Base-by-base conservation (phyloP, 1,140 invertebrate genomes). In the fruit fly (Drosophila melanogaster) region DNA sequence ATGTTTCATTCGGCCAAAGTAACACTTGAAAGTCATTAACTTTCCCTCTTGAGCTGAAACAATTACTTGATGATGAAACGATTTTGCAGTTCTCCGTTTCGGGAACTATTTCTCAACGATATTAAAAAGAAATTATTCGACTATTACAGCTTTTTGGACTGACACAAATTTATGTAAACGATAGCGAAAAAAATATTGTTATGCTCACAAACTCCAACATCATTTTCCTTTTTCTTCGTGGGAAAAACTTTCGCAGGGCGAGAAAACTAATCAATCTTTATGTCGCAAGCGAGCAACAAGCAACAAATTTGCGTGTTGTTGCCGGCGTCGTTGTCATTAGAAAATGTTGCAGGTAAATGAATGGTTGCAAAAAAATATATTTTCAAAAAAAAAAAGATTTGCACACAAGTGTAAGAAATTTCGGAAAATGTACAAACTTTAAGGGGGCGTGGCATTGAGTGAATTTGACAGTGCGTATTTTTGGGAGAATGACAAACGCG, bases 331-430 rank as follows among this genome's bases (percentile, higher is more conserved):
- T 84, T 89, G 84, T 89, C 84, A 87, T 87, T 87, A 84, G 77
- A 87, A 87, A 89, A 84, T 87, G 79, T 71, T 87, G 84, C 84
- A 87, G 84, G 84, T 87, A 67, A 87, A 84, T 77, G 84, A 87
- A 87, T 80, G 79, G 64, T 58, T 69, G 56, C 72, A 69, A 10
- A 10, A 7, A 30, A 30, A 89, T 87, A 64, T 67, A 77, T 77
- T 80, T 79, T 66, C 35, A 33, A 56, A 74, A 57, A 37, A 44
- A 35, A 59, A 33, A 75, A 17, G 19, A 49, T 62, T 62, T 44
- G n/a, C 64, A 64, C 33, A 56, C 22, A n/a, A 86, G 35, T 40
- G 43, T 10, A n/a, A 73, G 67, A 79, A 89, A 79, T 77, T 80
- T 74, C 76, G 60, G 62, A 73, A 62, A 74, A 54, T 70, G 64